These are phyloP conservation scores for Eremobia ochroleuca DNA, from an alignment of 2,888 invertebrate species.

Conservation along the genomic window DNA sequence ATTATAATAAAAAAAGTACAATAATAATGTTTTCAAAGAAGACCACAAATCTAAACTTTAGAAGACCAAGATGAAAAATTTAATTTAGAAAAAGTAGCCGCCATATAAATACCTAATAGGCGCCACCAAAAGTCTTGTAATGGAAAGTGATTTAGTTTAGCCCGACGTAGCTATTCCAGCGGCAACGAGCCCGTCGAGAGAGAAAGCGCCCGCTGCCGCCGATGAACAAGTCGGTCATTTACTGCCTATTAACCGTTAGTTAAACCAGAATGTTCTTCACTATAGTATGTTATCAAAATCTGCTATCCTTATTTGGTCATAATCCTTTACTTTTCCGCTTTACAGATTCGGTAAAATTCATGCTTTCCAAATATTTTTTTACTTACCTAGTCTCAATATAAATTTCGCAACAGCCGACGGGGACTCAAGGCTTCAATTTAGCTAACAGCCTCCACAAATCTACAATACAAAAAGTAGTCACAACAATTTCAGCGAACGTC, in stretches of 20 bases:
- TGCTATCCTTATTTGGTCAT: conserved; percentile 51
- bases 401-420: conserved; percentile 71
- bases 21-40: neutral
- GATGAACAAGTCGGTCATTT: conserved; percentile 86
- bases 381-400: conserved; percentile 80
- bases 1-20: neutral
- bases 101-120: conserved; percentile 24
- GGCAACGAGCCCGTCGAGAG: conserved; percentile 69
- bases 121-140: conserved; percentile 46
- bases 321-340: conserved; percentile 49
- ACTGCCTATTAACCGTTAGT: conserved; percentile 73
- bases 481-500: conserved; percentile 76
- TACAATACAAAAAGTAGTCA: conserved; percentile 83
- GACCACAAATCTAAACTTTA: neutral
- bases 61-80: neutral
- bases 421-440: conserved; percentile 69
- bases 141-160: conserved; percentile 76
- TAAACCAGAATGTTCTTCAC: conserved; percentile 64
- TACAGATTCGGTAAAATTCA: conserved; percentile 49
- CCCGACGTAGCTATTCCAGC: conserved; percentile 53
- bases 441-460: conserved; percentile 74
- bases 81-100: neutral
- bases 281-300: conserved; percentile 31
- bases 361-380: conserved; percentile 62
- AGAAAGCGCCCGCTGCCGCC: conserved; percentile 82